Conservation (phyloP, 1,140 invertebrate genomes). For the Sminthurides bifidus region DNA sequence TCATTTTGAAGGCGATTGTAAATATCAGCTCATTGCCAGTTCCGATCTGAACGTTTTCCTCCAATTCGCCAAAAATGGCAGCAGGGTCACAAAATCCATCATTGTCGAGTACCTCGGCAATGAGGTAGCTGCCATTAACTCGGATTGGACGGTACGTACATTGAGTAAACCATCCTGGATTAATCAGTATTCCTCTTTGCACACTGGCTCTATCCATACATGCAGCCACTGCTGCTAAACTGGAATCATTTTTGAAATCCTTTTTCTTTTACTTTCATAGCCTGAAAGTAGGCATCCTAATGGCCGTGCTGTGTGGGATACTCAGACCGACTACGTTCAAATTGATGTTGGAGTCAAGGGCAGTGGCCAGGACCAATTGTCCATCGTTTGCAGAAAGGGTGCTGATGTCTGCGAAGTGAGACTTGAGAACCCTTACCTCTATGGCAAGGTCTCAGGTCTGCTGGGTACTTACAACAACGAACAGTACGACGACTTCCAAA, state of each 20-base stretch:
- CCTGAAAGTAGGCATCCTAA: neutral
- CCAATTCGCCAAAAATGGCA: conserved; percentile 46
- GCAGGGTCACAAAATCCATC: conserved; percentile 39
- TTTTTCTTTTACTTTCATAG: neutral
- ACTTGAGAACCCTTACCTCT: conserved; percentile 67
- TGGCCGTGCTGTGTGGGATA: neutral
- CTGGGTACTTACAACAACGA: conserved; percentile 81
- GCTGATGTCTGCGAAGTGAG: conserved; percentile 51
- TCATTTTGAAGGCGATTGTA: conserved; percentile 65
- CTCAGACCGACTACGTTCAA: no score
- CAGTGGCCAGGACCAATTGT: neutral
- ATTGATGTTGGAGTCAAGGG: neutral
- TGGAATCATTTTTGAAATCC: neutral
- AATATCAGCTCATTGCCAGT: conserved; percentile 70
- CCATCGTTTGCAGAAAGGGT: conserved; percentile 41
- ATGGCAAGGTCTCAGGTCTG: conserved; percentile 68
- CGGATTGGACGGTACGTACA: conserved; percentile 44
- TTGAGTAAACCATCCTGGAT: no score
- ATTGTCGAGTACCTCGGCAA: conserved; percentile 42
- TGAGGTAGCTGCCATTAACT: conserved; percentile 48
- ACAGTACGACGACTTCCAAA: conserved; percentile 54
- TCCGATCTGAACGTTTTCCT: conserved; percentile 63
- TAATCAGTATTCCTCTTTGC: no score
- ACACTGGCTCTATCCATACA: no score
- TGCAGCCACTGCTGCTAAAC: no score